Evolutionary conservation across 2,113 vertebrate species (phyloP), one percentile per base, ranked within the genome.

Genomic region (Hirundichthys speculiger): DNA sequence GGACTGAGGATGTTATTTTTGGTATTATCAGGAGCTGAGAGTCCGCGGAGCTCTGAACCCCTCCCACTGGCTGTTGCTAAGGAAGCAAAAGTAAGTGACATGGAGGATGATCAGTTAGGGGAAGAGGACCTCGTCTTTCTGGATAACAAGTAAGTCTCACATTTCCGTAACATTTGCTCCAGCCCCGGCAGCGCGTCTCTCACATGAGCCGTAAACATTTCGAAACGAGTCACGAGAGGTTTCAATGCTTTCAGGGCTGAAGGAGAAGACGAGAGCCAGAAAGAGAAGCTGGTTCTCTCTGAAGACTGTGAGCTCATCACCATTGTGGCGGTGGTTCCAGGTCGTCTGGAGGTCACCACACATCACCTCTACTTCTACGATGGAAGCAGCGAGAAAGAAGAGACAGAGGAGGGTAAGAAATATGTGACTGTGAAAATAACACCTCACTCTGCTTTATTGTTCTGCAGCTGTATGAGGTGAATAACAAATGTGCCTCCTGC

Each of bases 231-330:
- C 4, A 27, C 7, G 38, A 25, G 15, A n/a, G 45, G 70, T 64
- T 57, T 40, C 53, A 0, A 22, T 25, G 25, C 8, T 18, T 7
- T 73, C 77, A 98, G 96, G 75, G 88, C 73, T 16, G 94, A 98
- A 60, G 94, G 89, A 0, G 93, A 94, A 19, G 96, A 98, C 1
- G 94, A 94, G 85, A 96, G 83, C 40, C 95, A 98, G 71, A 92
- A 92, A 22, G 98, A 99, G 84, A 99, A 99, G 69, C 89, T 99
- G 82, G 93, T 99, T 71, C 90, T 98, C 47, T 96, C 96, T 0
- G 97, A 98, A 30, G 97, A 99, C 75, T 99, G 98, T 3, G 96
- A 99, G 78, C 95, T 98, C 81, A 98, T 99, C 92, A 99, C 96
- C 0, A 94, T 95, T 0, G 93, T 96, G 85, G 96, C 94, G 0